Conservation (phyloP, 2,113 vertebrate genomes). For the Noturus placidus region DNA sequence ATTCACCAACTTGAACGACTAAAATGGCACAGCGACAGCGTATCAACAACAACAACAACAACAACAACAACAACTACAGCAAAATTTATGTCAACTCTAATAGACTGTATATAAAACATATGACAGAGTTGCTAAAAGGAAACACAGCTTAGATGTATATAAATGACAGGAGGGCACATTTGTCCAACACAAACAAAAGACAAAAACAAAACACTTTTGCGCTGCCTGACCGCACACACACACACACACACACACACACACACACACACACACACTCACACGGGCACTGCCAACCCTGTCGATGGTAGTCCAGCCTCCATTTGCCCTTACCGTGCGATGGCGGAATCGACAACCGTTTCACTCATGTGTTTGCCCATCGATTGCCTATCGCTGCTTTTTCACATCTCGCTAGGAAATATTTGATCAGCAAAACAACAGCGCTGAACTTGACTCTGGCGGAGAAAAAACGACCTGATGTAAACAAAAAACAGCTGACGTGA, state of each 20-base stretch:
- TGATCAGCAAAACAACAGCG: background rate
- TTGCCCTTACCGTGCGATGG: constrained; percentile 40
- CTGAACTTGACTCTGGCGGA: constrained; percentile 27
- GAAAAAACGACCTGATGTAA: constrained; percentile 68
- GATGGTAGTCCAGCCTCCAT: background rate
- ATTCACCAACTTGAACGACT: background rate
- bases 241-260: background rate
- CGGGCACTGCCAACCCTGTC: constrained; percentile 19
- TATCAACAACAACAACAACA: background rate
- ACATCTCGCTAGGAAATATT: constrained; percentile 5
- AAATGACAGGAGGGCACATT: background rate
- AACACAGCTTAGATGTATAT: background rate
- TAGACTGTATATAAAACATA: background rate
- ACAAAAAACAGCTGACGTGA: constrained; percentile 72
- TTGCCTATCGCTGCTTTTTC: background rate
- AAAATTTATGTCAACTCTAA: background rate
- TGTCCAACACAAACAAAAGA: background rate
- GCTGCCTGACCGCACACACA: background rate
- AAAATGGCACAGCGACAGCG: background rate
- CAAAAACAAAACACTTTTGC: constrained; percentile 35
- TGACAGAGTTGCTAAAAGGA: background rate
- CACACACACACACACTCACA: constrained; percentile 1
- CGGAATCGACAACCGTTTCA: constrained; percentile 22
- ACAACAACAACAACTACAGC: background rate
- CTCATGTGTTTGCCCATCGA: constrained; percentile 1